Evolutionary conservation across 2,797 vertebrate species (phyloP), one percentile per base, ranked within the genome.

Genomic region (Rhabdomys pumilio): DNA sequence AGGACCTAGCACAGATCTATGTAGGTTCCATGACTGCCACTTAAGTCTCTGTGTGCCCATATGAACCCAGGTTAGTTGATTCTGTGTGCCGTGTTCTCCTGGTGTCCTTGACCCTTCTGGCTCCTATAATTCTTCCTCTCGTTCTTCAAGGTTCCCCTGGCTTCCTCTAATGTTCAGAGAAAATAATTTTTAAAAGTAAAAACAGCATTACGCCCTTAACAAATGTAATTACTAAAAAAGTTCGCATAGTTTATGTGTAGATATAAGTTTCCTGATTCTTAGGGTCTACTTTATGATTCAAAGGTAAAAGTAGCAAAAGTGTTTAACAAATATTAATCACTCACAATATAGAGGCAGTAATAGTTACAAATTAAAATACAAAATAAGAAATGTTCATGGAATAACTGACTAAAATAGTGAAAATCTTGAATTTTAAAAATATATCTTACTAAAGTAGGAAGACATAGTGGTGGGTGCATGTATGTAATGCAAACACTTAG

Each of bases 321-420:
- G 11, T 14, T 76, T 61, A 34, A 22, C 11, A 76, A 44, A 44
- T 38, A 4, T 82, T 92, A 55, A 96, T 86, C 89, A n/a, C 41
- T 75, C 17, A 89, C 10, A 26, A 94, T 81, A 34, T 81, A 34
- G 11, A 86, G 12, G 3, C 2, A 84, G 29, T 82, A 89, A 15
- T 79, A 44, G 84, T 79, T 92, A 83, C 91, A 81, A 53, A 83
- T 81, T 24, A 96, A 94, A 96, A 95, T 90, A 92, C 10, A 61
- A 24, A 95, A 55, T 88, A 95, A 75, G 44, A 95, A 92, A 63
- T 89, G 22, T 81, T 80, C 44, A 91, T 22, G 14, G 41, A 6
- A 86, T 2, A 57, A 92, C 38, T 77, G 59, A 53, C 67, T 83
- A 89, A 34, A 80, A 82, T 85, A 67, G 3, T 95, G 76, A 80